phyloP scores from a whole-genome alignment of 1,140 invertebrate genomes.

The Polyergus mexicanus region DNA sequence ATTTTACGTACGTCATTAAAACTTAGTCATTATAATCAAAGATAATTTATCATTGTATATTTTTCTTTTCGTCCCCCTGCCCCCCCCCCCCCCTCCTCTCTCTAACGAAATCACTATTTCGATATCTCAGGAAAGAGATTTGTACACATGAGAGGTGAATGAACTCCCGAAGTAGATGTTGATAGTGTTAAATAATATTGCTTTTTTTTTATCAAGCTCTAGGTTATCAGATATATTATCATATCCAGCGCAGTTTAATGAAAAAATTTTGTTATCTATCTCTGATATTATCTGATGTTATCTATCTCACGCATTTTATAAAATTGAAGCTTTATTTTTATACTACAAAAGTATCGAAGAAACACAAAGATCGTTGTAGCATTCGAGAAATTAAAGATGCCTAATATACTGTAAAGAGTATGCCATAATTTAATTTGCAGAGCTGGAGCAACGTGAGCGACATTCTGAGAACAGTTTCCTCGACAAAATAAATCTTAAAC shows the following conservation, averaged over 20 bases:
- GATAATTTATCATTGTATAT: slow-evolving; percentile 41
- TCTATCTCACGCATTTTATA: not conserved
- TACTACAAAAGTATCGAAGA: too few relatives aligned
- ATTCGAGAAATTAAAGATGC: too few relatives aligned
- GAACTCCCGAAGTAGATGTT: not conserved
- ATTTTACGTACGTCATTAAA: slow-evolving; percentile 26
- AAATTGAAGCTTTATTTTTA: not conserved
- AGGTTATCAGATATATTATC: not conserved
- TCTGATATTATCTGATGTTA: not conserved
- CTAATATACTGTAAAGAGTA: too few relatives aligned
- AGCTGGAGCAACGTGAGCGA: too few relatives aligned
- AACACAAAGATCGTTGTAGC: too few relatives aligned
- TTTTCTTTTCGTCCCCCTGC: too few relatives aligned
- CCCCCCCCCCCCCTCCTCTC: too few relatives aligned
- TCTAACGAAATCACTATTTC: not conserved
- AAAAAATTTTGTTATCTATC: not conserved
- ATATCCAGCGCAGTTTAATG: slow-evolving; percentile 2
- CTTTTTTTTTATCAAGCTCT: not conserved
- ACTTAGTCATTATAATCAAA: slow-evolving; percentile 36
- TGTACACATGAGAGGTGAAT: not conserved
- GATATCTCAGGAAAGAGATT: not conserved
- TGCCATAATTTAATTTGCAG: too few relatives aligned
- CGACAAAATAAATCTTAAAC: too few relatives aligned
- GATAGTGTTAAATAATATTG: not conserved
- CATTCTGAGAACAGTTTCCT: too few relatives aligned